Evolutionary conservation across 2,797 vertebrate species (phyloP).

Genomic region (Onychomys arenicola): DNA sequence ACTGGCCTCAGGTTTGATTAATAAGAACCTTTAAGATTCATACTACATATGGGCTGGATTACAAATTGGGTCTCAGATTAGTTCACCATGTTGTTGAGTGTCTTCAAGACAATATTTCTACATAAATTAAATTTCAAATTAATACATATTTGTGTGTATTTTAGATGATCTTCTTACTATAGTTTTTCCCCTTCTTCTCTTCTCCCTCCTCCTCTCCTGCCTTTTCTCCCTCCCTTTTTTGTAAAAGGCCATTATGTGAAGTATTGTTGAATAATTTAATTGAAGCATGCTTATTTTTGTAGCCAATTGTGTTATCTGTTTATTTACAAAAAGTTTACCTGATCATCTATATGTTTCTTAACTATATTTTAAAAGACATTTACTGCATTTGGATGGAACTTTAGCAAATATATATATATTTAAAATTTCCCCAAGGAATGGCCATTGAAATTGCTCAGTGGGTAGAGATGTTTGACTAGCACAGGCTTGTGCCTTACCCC

Average conservation of each 20-base stretch:
- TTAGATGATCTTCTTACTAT: neutral
- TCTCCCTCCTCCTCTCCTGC: neutral
- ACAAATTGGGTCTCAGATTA: neutral
- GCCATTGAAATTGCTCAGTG: neutral
- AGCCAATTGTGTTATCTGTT: neutral
- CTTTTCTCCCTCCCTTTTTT: neutral
- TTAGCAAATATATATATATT: neutral
- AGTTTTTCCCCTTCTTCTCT: neutral
- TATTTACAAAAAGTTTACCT: neutral
- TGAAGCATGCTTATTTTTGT: neutral
- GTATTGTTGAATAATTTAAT: slow-evolving; percentile 5
- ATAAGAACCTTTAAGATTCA: no score
- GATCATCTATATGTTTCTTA: neutral
- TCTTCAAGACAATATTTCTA: neutral
- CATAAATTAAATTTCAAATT: slow-evolving; percentile 14
- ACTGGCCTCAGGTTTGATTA: no score
- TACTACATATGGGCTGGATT: neutral
- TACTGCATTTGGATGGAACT: neutral
- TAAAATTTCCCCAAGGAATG: neutral
- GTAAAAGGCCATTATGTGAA: neutral
- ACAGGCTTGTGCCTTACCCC: neutral
- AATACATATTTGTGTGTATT: neutral
- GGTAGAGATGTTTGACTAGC: neutral
- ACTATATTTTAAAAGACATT: slow-evolving; percentile 27
- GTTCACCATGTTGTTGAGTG: neutral